A percentile compares a stretch with the other conserved stretches of the same genome.
Conservation (phyloP, 2,797 vertebrate species). For the Sparus aurata region DNA sequence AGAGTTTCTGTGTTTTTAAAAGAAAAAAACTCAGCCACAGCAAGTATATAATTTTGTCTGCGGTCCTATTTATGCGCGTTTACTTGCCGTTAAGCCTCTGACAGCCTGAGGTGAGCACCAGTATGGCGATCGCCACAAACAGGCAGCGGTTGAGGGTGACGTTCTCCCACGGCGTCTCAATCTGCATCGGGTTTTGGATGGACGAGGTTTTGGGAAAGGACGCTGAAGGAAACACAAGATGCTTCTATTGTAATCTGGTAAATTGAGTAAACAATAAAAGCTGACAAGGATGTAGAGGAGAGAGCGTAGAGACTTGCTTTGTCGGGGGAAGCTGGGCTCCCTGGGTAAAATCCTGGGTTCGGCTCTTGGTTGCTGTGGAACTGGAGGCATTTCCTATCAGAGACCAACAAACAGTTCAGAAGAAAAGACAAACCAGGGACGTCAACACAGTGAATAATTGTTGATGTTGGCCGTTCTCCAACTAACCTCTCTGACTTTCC, state of each 20-base stretch:
- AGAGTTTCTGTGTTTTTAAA: constrained; percentile 73
- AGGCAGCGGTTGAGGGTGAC: constrained; percentile 95
- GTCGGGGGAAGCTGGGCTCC: constrained; percentile 56
- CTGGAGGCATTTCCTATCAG: constrained; percentile 71
- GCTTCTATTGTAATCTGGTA: too few relatives aligned
- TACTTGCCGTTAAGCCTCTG: constrained; percentile 91
- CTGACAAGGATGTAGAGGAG: background rate
- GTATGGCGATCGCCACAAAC: constrained; percentile 89
- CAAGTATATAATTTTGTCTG: background rate
- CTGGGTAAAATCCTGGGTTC: constrained; percentile 61
- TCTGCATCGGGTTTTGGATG: constrained; percentile 68
- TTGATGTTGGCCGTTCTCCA: constrained; percentile 24
- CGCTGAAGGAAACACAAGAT: constrained; percentile 45
- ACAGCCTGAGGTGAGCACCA: constrained; percentile 90
- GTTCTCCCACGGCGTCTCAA: constrained; percentile 89
- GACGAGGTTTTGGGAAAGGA: constrained; percentile 68
- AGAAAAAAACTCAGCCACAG: constrained; percentile 14
- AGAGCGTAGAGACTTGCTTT: constrained; percentile 53
- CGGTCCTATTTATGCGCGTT: background rate
- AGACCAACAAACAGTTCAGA: constrained; percentile 13
- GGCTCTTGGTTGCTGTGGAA: constrained; percentile 65
- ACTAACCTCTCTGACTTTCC: constrained; percentile 79
- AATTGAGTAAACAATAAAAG: background rate
- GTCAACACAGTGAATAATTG: background rate
- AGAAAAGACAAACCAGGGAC: background rate